Base-by-base conservation (phyloP, 2,888 invertebrate genomes). In the Eledona agricola region DNA sequence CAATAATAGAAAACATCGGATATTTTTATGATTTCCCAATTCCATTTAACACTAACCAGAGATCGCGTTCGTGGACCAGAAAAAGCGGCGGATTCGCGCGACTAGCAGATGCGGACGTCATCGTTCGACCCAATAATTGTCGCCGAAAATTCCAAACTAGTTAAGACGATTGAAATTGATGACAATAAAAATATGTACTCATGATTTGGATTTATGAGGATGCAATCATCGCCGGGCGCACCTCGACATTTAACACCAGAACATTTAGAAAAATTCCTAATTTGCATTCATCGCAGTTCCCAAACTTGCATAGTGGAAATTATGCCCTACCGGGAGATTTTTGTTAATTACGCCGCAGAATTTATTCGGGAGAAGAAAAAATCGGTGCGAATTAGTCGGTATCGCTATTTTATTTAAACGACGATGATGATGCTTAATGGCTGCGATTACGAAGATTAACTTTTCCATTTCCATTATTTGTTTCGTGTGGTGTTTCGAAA, bases 1-100 rank as follows among this genome's bases (percentile, higher is more conserved):
- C 49, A 54, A 38, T 55, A 51, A 51, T 55, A 55, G 51, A 43
- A 38, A 32, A 46, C 45, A 51, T 38, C 20, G 34, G 45, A 32
- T 55, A 51, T 50, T 55, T 46, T 47, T 40, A 46, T 52, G 37
- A 52, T 46, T 54, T 54, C 35, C 35, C 31, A 12, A 31, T 28
- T 47, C 45, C 12, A 17, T 11, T 49, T 28, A 25, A 55, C 50
- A 51, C 40, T 45, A 55, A 55, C 37, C 55, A 55, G n/a, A n/a
- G 55, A 55, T 54, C 54, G 17, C 12, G 37, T 22, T 35, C 37
- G 45, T 23, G 7, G 45, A 28, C n/a, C n/a, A n/a, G n/a, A n/a
- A n/a, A n/a, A n/a, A n/a, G n/a, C n/a, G n/a, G n/a, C n/a, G n/a
- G n/a, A n/a, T n/a, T n/a, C n/a, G n/a, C n/a, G n/a, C n/a, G n/a